Percentiles rank a stretch among this genome's conserved stretches.
phyloP scores from a whole-genome alignment of 1,140 invertebrate species.

The Drosophila melanica region DNA sequence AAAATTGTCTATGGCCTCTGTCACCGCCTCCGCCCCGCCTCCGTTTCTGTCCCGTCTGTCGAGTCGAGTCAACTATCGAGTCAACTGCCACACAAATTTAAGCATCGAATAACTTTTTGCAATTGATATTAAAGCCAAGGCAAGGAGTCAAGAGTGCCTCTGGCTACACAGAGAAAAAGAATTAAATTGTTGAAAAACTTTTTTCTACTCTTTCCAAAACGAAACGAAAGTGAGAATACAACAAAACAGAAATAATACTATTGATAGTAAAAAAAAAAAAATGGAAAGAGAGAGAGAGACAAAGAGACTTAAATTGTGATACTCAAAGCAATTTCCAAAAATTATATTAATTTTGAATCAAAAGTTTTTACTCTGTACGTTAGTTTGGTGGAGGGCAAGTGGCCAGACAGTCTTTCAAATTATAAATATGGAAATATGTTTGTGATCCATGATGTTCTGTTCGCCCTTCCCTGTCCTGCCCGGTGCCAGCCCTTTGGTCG shows the following conservation, averaged over 20 bases:
- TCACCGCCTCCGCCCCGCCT: background rate
- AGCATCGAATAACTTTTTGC: conserved; percentile 2
- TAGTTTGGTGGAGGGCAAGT: background rate
- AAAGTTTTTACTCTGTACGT: background rate
- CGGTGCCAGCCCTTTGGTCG: background rate
- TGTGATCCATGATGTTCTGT: conserved; percentile 3
- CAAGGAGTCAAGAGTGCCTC: background rate
- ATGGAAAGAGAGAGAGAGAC: no score
- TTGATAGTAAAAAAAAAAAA: no score
- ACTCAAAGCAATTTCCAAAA: no score
- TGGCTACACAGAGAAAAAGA: conserved; percentile 4
- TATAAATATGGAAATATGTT: conserved; percentile 31
- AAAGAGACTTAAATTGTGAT: no score
- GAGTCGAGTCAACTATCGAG: conserved; percentile 8
- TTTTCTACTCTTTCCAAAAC: no score
- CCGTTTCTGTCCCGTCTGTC: background rate
- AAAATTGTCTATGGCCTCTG: background rate
- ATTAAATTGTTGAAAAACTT: background rate
- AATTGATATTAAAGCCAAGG: conserved; percentile 7
- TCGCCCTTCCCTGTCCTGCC: no score
- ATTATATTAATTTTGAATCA: background rate
- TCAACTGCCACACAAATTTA: conserved; percentile 15
- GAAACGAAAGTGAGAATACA: no score
- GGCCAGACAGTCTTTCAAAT: background rate
- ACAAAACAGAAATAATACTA: no score